phyloP scores from a whole-genome alignment of 2,888 invertebrate genomes.

The Gari tellinella region DNA sequence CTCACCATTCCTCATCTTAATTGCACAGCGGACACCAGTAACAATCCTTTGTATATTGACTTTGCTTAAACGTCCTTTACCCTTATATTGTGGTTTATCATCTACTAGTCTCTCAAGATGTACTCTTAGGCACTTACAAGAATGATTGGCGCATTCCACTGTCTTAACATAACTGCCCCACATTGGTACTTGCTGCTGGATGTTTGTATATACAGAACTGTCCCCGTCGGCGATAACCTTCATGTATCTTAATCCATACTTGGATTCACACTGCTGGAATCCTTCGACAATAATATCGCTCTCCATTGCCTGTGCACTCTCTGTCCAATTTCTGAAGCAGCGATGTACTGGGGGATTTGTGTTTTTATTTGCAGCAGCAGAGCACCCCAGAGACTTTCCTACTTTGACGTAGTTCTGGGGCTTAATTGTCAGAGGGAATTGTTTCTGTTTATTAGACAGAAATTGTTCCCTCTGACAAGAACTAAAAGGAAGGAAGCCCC shows the following conservation, averaged over 20 bases:
- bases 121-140: constrained; percentile 30
- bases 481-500: no score
- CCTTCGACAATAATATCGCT: constrained; percentile 49
- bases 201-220: constrained; percentile 19
- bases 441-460: no score
- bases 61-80: constrained; percentile 29
- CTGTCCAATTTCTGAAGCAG: constrained; percentile 54
- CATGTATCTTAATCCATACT: constrained; percentile 23
- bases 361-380: constrained; percentile 15
- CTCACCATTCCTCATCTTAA: not conserved
- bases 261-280: constrained; percentile 44
- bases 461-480: no score
- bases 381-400: no score
- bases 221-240: constrained; percentile 33
- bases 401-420: no score
- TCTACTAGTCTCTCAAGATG: constrained; percentile 29
- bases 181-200: constrained; percentile 30
- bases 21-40: no score
- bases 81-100: constrained; percentile 34
- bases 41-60: no score
- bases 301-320: constrained; percentile 45
- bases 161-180: constrained; percentile 25
- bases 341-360: constrained; percentile 18
- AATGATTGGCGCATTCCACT: constrained; percentile 41
- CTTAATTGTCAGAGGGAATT: no score